These are phyloP conservation scores for Sussaba pulchella DNA, from an alignment of 2,888 invertebrate species.

Conservation along the genomic window DNA sequence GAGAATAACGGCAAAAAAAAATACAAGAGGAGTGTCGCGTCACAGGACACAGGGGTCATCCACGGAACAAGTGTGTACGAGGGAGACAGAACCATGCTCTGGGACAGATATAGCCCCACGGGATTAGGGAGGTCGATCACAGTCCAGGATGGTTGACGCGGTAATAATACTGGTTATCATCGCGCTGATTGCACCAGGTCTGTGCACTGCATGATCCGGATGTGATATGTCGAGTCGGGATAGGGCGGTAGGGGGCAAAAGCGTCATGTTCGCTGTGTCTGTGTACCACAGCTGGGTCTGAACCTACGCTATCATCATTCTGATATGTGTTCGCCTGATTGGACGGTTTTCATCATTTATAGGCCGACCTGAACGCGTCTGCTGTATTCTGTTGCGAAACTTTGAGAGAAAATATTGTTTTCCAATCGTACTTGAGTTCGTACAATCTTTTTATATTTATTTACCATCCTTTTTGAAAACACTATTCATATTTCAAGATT, in stretches of 20 bases:
- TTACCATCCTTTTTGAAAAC: too few relatives aligned
- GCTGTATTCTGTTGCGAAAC: neutral
- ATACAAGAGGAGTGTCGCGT: constrained; percentile 22
- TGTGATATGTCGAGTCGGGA: constrained; percentile 27
- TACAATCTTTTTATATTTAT: too few relatives aligned
- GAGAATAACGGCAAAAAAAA: constrained; percentile 49
- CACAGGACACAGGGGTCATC: constrained; percentile 10
- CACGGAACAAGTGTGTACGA: constrained; percentile 15
- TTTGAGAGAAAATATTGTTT: neutral
- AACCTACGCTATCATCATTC: constrained; percentile 58
- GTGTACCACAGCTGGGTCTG: constrained; percentile 23
- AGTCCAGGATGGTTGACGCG: constrained; percentile 75
- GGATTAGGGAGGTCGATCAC: constrained; percentile 73
- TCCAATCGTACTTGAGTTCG: too few relatives aligned
- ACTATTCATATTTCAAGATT: too few relatives aligned
- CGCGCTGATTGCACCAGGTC: constrained; percentile 78
- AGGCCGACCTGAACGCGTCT: neutral
- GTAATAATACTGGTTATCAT: constrained; percentile 82
- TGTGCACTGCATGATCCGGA: constrained; percentile 23
- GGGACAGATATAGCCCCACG: constrained; percentile 77
- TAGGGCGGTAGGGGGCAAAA: constrained; percentile 30
- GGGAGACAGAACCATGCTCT: constrained; percentile 10
- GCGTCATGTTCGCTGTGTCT: constrained; percentile 33
- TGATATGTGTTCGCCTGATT: constrained; percentile 60
- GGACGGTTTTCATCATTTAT: constrained; percentile 51